These are phyloP conservation scores for Chaetops frenatus DNA, from an alignment of 2,113 vertebrate genomes.

Conservation along the genomic window DNA sequence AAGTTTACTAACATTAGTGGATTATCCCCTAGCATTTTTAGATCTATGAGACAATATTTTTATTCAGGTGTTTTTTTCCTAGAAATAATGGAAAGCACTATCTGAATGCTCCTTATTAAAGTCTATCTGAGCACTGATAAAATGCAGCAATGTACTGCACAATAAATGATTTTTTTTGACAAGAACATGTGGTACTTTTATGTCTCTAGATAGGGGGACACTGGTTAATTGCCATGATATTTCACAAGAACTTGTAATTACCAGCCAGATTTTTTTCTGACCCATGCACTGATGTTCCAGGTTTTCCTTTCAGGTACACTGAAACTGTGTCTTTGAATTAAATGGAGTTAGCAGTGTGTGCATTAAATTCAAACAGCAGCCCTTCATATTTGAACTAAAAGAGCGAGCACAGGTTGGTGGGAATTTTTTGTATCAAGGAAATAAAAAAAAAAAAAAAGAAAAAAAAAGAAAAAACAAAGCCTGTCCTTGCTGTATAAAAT, in stretches of 20 bases:
- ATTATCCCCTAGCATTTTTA: background rate
- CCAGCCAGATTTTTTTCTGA: background rate
- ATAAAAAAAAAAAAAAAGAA: background rate
- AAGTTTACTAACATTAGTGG: background rate
- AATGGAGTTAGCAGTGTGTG: background rate
- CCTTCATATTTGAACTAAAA: background rate
- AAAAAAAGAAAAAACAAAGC: background rate
- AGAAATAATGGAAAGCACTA: background rate
- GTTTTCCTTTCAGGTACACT: background rate
- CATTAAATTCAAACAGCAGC: background rate
- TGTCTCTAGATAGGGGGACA: background rate
- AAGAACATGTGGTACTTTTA: background rate
- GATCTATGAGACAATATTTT: background rate
- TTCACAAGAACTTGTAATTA: background rate
- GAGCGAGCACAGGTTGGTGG: background rate
- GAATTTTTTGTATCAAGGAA: conserved; percentile 1
- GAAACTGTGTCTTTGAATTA: background rate
- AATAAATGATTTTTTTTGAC: background rate
- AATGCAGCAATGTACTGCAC: background rate
- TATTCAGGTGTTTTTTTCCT: background rate
- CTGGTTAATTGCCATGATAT: background rate
- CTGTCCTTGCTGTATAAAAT: conserved; percentile 15
- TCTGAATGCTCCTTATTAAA: background rate
- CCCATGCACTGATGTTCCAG: background rate
- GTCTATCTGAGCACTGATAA: background rate